Evolutionary conservation across 2,113 vertebrate species (phyloP), one percentile per base, ranked within the genome.

Genomic region (Pseudopodoces humilis): DNA sequence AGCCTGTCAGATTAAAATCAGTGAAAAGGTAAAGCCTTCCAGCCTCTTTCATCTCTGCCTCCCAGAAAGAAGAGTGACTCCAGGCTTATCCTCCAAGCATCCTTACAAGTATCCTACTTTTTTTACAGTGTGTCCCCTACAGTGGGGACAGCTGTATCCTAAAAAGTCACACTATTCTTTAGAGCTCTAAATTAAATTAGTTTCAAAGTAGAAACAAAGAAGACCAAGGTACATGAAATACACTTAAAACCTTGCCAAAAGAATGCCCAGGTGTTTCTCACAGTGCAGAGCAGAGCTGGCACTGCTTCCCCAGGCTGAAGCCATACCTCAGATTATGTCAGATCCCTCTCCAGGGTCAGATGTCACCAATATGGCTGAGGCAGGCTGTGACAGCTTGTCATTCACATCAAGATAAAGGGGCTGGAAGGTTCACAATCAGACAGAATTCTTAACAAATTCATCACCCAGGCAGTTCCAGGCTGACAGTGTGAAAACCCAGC

Each of bases 341-440:
- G 9, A 69, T 92, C 78, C 31, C 47, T 87, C 71, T 90, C 44
- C 7, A 59, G 64, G 90, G 91, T 96, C 82, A 82, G 84, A 72
- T 68, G 43, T 93, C 88, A 94, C 43, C 64, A 75, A 47, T 14
- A 49, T 9, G 49, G 84, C 88, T 74, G 31, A 67, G 84, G 39
- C 59, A 95, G 58, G 41, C 69, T 80, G 46, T 91, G 64, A 80
- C 72, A 90, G 60, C 39, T 94, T 96, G 71, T 94, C 89, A 91
- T 75, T 94, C 68, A 84, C 44, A 44, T 71, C 58, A 74, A 87
- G 71, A 83, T 44, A 64, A 91, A 93, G 88, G 49, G 81, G 49
- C 49, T 47, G 22, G 37, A 92, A 91, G 69, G 56, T 83, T 94
- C 53, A 58, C 21, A 80, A 31, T 74, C 87, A 92, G 79, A 92